Base-by-base conservation (phyloP, 2,113 vertebrate species). In the Pelodiscus sinensis region DNA sequence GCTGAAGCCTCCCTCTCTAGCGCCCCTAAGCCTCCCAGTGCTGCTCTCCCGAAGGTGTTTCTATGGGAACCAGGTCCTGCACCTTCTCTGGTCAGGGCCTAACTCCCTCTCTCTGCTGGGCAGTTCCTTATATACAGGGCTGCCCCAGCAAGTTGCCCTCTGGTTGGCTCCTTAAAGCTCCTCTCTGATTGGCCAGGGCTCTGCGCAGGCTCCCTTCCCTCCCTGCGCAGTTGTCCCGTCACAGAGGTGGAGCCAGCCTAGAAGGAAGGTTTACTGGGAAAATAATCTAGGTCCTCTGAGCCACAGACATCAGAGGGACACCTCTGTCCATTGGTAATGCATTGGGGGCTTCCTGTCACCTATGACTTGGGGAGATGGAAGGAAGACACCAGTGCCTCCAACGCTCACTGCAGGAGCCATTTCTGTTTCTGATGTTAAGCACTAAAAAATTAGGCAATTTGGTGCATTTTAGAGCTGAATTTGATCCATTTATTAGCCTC, bases 201-300 rank as follows among this genome's bases (percentile, higher is more conserved):
- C 44, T 6, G 6, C 44, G 4, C 44, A 44, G 44, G 44, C 44
- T 44, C 44, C 44, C 44, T 44, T 44, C 44, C 44, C 44, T 44
- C 44, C 44, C 44, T 44, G 44, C 44, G 6, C 7, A 44, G 44
- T 44, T 44, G 44, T 6, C 44, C 44, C 44, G 7, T 44, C 44
- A 78, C 83, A 35, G 35, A 81, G 89, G 85, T 5, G 52, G 58
- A 89, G 84, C 57, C 81, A 7, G 85, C 95, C 96, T 87, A 91
- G 87, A 86, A 91, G 96, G 96, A 96, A 97, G 91, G 88, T 82
- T 95, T 97, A 96, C 93, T 96, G 93, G 94, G 96, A 96, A 93
- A 96, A 95, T 93, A 87, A 96, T 94, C 94, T 93, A 87, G 94
- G 86, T 80, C 96, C 96, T 95, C 96, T 97, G 93, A 97, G 96